Evolutionary conservation across 2,113 vertebrate species (phyloP), one percentile per base, ranked within the genome.

Genomic region (Oreocharis arfaki): DNA sequence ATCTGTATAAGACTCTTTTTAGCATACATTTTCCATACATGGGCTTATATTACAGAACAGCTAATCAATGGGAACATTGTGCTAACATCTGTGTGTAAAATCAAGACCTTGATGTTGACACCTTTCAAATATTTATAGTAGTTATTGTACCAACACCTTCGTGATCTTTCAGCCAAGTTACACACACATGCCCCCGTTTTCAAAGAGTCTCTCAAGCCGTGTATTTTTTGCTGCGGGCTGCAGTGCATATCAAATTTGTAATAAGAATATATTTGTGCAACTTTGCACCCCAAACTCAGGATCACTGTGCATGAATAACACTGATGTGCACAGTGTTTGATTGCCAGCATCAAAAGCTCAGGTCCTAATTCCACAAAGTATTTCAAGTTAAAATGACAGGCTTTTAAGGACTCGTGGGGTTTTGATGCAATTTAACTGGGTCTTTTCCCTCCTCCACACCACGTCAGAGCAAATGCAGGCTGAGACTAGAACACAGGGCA

Each of bases 21-120:
- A 74, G 78, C 80, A 86, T 61, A 78, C 6, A 13, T 69, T 92
- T 96, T 95, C 68, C 93, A 78, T 55, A 41, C 23, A 37, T 71
- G 70, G 82, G 79, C 41, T 94, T 94, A 52, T 60, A 68, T 95
- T 96, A 94, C 93, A 90, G 85, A 85, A 74, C 71, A 88, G 52
- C 35, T 93, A 94, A 93, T 95, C 95, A 96, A 88, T 88, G 92
- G 68, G 77, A 94, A 90, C 79, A 90, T 94, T 97, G 85, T 92
- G 88, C 71, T 90, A 85, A 84, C 79, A 86, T 96, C 90, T 93
- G 85, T 39, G 88, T 57, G 76, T 75, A 93, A 95, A 93, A 94
- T 89, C 65, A 67, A 84, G 85, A 86, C 93, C 93, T 89, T 87
- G 80, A 87, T 92, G 87, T 95, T 96, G 94, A 96, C 82, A 93